These are phyloP conservation scores for Agrochola litura DNA, from an alignment of 2,888 invertebrate genomes.

Conservation along the genomic window DNA sequence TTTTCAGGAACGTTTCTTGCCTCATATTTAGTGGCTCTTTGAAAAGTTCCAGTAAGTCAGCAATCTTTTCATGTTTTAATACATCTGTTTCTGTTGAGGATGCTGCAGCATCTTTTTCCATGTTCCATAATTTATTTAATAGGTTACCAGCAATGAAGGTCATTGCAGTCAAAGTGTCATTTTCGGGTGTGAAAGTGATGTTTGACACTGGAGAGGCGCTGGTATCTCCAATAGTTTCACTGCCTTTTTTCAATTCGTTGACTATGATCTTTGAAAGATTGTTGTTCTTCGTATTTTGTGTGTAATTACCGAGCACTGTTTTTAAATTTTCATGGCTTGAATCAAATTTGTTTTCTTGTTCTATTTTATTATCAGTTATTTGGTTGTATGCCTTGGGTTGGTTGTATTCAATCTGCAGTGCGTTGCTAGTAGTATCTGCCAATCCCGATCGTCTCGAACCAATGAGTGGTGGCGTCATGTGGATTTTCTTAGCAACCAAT, in stretches of 20 bases:
- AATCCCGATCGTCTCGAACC: constrained; percentile 72
- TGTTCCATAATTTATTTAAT: constrained; percentile 85
- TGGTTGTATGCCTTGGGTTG: constrained; percentile 75
- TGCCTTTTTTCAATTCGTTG: constrained; percentile 81
- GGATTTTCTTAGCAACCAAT: constrained; percentile 75
- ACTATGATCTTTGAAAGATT: constrained; percentile 84
- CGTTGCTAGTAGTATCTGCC: constrained; percentile 67
- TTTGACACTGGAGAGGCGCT: constrained; percentile 80
- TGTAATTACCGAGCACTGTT: constrained; percentile 75
- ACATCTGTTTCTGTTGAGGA: constrained; percentile 80
- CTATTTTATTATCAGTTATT: constrained; percentile 82
- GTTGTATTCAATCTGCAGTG: constrained; percentile 81
- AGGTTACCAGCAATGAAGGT: constrained; percentile 87
- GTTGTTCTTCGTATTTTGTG: constrained; percentile 77
- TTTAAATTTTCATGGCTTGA: constrained; percentile 71
- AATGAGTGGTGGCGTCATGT: constrained; percentile 60
- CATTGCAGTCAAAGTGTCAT: constrained; percentile 86
- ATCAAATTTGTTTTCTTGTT: constrained; percentile 72
- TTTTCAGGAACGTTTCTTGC: constrained; percentile 84
- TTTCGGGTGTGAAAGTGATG: constrained; percentile 86
- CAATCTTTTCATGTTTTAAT: constrained; percentile 83
- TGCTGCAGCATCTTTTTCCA: constrained; percentile 80
- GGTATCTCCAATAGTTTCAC: constrained; percentile 81
- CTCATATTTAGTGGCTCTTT: constrained; percentile 84
- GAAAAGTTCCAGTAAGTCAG: constrained; percentile 83